phyloP scores from a whole-genome alignment of 2,113 vertebrate species.

The Leptocoma aspasia region DNA sequence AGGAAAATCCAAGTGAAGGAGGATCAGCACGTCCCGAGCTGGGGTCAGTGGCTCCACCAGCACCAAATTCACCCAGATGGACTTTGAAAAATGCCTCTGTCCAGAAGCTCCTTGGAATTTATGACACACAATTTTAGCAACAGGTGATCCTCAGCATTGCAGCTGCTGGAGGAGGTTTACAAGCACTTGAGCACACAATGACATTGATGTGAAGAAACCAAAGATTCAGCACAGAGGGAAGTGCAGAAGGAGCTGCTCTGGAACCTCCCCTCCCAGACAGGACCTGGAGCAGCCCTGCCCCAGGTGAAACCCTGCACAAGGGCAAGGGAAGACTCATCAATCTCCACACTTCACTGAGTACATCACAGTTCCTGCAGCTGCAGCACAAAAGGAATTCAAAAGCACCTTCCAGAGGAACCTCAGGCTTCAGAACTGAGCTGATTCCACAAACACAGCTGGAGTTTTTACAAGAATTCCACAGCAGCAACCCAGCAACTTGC shows the following conservation, averaged over 20 bases:
- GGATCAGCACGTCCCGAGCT: accelerated
- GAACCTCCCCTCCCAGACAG: background rate
- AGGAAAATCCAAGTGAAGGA: accelerated
- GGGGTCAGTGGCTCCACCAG: accelerated
- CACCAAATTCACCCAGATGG: background rate
- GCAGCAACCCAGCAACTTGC: background rate
- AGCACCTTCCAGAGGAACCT: background rate
- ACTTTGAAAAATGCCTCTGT: background rate
- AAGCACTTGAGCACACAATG: background rate
- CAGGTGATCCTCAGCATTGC: background rate
- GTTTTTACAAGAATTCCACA: background rate
- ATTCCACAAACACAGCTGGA: background rate
- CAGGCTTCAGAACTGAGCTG: background rate
- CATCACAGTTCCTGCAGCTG: background rate
- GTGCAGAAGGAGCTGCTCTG: background rate
- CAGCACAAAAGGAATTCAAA: background rate
- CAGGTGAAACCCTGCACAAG: background rate
- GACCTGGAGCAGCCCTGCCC: background rate
- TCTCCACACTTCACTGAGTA: background rate
- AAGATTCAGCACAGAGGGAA: background rate
- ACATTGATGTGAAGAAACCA: background rate
- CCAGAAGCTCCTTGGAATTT: background rate
- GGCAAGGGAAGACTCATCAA: background rate
- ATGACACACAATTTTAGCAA: background rate
- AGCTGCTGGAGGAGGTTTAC: background rate